Conservation (phyloP, 2,113 vertebrate species). For the Gymnogyps californianus region DNA sequence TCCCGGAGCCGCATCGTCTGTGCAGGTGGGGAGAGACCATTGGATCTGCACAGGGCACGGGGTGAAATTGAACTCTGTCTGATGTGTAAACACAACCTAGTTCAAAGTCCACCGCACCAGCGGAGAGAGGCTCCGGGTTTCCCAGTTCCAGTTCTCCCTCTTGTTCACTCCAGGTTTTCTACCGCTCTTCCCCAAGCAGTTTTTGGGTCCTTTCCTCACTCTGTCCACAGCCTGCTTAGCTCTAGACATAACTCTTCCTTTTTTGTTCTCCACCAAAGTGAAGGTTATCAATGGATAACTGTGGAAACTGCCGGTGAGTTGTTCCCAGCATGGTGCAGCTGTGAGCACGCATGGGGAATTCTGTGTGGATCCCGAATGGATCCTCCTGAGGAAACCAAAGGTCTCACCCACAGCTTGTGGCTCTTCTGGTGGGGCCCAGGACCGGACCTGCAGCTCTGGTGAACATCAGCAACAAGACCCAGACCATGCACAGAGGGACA, state of each 20-base stretch:
- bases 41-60: rapidly evolving
- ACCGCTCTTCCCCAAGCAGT: background rate
- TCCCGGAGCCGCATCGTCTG: background rate
- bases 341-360: rapidly evolving
- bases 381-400: background rate
- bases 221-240: background rate
- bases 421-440: background rate
- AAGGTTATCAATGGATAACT: background rate
- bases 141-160: background rate
- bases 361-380: background rate
- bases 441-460: background rate
- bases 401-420: background rate
- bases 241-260: background rate
- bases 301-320: background rate
- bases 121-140: rapidly evolving
- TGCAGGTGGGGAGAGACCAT: background rate
- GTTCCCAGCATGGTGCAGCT: background rate
- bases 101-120: background rate
- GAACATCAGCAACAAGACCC: background rate
- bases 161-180: background rate
- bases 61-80: background rate
- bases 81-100: background rate
- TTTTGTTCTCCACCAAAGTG: background rate
- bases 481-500: background rate
- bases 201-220: background rate